These are phyloP conservation scores for Hydrochoerus hydrochaeris DNA, from an alignment of 2,113 vertebrate genomes.

Conservation along the genomic window DNA sequence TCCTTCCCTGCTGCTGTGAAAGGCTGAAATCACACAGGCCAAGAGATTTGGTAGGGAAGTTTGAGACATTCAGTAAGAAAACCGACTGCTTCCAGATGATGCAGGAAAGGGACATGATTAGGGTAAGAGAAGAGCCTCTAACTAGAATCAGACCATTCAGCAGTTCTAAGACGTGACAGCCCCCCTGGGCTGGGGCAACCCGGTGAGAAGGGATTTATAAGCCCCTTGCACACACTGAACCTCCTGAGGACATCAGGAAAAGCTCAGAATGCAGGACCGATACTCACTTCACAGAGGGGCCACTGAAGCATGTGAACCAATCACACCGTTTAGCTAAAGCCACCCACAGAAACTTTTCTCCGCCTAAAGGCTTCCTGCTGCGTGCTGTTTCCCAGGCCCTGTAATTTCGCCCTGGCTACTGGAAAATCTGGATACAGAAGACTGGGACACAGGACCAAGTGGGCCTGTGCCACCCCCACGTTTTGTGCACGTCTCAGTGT, in stretches of 20 bases:
- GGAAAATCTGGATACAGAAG: not conserved
- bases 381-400: accelerated
- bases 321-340: not conserved
- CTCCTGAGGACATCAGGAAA: not conserved
- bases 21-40: not conserved
- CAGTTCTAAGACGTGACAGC: not conserved
- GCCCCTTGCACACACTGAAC: not conserved
- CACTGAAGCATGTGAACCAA: not conserved
- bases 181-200: too few relatives aligned
- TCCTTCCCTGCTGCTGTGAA: not conserved
- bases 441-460: accelerated
- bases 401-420: not conserved
- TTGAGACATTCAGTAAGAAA: not conserved
- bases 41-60: not conserved
- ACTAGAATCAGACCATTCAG: not conserved
- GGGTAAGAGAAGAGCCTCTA: not conserved
- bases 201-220: not conserved
- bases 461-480: accelerated
- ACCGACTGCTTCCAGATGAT: not conserved
- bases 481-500: not conserved
- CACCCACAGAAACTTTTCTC: not conserved
- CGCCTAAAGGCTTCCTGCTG: not conserved
- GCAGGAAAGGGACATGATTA: not conserved
- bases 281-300: not conserved
- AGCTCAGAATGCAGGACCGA: accelerated